These are phyloP conservation scores for Acrobasis repandana DNA, from an alignment of 2,888 invertebrate genomes.

Conservation along the genomic window DNA sequence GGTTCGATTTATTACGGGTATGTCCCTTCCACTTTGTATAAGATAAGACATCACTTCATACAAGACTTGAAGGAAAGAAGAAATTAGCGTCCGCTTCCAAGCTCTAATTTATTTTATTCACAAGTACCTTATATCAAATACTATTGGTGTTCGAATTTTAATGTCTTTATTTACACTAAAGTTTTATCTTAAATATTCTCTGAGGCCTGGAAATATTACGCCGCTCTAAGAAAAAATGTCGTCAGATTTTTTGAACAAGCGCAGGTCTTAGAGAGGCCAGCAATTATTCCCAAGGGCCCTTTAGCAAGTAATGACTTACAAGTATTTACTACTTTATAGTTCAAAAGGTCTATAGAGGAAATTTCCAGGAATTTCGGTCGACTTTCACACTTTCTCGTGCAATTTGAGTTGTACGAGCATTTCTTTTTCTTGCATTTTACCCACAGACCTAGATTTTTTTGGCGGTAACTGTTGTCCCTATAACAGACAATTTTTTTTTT, in stretches of 20 bases:
- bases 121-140: too few species aligned
- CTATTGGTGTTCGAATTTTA: too few species aligned
- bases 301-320: slow-evolving; percentile 17
- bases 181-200: background rate
- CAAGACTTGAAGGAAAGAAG: too few species aligned
- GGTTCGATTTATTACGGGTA: too few species aligned
- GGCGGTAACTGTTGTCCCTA: too few species aligned
- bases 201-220: background rate
- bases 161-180: background rate
- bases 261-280: slow-evolving; percentile 6
- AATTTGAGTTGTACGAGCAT: background rate
- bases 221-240: slow-evolving; percentile 7
- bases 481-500: too few species aligned
- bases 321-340: slow-evolving; percentile 14
- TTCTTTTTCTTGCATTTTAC: background rate
- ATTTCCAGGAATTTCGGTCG: slow-evolving; percentile 7
- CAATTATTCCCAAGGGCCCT: slow-evolving; percentile 19
- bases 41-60: too few species aligned
- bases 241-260: background rate
- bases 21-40: too few species aligned
- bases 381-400: background rate
- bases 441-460: too few species aligned
- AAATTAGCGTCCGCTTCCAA: too few species aligned
- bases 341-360: background rate
- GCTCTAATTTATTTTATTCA: too few species aligned